phyloP scores from a whole-genome alignment of 53 echinoderm and acorn worm species.

The Echinometra lucunter region DNA sequence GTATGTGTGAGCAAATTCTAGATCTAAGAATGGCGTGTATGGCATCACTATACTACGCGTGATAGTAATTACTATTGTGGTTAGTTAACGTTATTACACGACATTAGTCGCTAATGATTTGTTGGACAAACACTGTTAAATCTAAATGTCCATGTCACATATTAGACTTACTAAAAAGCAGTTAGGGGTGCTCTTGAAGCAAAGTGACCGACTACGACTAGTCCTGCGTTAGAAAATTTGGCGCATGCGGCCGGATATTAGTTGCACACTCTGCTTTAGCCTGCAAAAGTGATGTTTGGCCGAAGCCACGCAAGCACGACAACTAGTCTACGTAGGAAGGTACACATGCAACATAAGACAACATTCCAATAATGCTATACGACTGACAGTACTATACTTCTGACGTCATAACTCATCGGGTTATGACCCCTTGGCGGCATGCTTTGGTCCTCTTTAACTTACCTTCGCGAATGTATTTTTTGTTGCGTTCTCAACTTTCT shows the following conservation, averaged over 20 bases:
- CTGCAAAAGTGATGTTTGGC: background rate
- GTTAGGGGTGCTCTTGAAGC: background rate
- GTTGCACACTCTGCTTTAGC: background rate
- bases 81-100: background rate
- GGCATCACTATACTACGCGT: background rate
- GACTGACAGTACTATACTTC: background rate
- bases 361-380: background rate
- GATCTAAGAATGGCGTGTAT: background rate
- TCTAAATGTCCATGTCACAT: background rate
- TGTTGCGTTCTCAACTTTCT: constrained; percentile 78
- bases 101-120: background rate
- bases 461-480: constrained; percentile 83
- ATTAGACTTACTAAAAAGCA: background rate
- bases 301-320: background rate
- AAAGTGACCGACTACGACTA: background rate
- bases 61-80: background rate
- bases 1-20: background rate
- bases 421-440: background rate
- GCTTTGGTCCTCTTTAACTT: constrained; percentile 39
- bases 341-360: background rate
- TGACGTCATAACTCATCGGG: background rate
- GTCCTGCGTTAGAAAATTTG: background rate
- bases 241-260: background rate
- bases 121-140: background rate
- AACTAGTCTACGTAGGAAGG: background rate